Percentiles rank a stretch among this genome's conserved stretches.
Evolutionary conservation across 2,888 invertebrate genomes (phyloP).

Genomic region (Druceiella hillmani): DNA sequence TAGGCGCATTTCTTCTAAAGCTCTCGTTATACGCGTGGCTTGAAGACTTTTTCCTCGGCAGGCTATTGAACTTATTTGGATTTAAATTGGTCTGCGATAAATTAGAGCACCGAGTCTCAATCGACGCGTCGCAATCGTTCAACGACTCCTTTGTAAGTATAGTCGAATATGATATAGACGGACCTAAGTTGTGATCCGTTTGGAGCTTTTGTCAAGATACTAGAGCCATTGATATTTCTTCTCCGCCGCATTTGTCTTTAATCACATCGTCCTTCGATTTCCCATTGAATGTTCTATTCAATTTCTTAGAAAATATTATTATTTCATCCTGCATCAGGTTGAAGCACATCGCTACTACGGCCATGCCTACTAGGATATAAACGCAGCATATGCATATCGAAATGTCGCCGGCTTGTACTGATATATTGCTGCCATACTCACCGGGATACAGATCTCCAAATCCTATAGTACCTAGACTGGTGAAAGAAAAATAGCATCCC

Average conservation of each 20-base stretch:
- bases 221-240: constrained; percentile 47
- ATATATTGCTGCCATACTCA: constrained; percentile 44
- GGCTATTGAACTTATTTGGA: constrained; percentile 51
- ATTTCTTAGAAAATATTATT: constrained; percentile 38
- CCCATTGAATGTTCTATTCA: constrained; percentile 30
- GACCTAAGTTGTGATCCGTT: constrained; percentile 31
- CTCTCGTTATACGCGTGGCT: constrained; percentile 34
- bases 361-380: constrained; percentile 80
- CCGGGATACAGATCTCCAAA: constrained; percentile 77
- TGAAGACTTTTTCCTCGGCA: constrained; percentile 47
- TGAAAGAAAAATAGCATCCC: constrained; percentile 77
- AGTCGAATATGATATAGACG: no score
- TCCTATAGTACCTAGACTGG: constrained; percentile 75
- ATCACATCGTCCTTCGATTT: constrained; percentile 29
- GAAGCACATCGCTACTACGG: constrained; percentile 82
- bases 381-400: constrained; percentile 74
- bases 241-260: constrained; percentile 46
- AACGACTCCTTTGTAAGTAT: no score
- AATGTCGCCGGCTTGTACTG: constrained; percentile 47
- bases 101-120: no score
- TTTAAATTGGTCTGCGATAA: constrained; percentile 28
- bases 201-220: constrained; percentile 54
- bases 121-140: constrained; percentile 30
- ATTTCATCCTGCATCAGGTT: constrained; percentile 79
- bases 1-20: constrained; percentile 62